A percentile compares a stretch with the other conserved stretches of the same genome.
Evolutionary conservation across 2,888 invertebrate species (phyloP).

Genomic region (Calliopum simillimum): DNA sequence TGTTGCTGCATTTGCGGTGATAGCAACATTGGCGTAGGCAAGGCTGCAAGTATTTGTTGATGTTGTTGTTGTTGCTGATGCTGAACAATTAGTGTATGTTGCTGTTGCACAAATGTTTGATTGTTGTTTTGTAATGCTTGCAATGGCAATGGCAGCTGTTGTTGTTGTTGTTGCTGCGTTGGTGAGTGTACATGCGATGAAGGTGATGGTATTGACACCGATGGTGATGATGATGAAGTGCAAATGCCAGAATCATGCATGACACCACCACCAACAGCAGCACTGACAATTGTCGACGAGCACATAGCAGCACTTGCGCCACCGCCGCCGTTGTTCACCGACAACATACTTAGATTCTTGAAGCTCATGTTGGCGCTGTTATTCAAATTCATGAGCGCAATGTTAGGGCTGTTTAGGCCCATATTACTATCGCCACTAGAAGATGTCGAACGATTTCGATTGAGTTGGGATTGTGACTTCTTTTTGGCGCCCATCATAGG

Average conservation of each 20-base stretch:
- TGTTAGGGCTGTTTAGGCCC: slow-evolving; percentile 62
- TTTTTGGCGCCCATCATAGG: slow-evolving; percentile 16
- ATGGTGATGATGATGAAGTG: slow-evolving; percentile 65
- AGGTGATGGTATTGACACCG: slow-evolving; percentile 65
- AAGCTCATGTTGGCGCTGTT: background rate
- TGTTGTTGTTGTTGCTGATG: slow-evolving; percentile 44
- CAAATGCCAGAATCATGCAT: slow-evolving; percentile 66
- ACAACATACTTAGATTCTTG: slow-evolving; percentile 40
- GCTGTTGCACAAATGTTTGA: slow-evolving; percentile 37
- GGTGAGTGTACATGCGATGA: slow-evolving; percentile 63
- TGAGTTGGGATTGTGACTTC: slow-evolving; percentile 46
- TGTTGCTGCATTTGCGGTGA: slow-evolving; percentile 51
- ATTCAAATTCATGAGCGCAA: slow-evolving; percentile 32
- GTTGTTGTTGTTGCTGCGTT: slow-evolving; percentile 50
- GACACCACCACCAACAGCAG: slow-evolving; percentile 53
- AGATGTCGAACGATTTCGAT: slow-evolving; percentile 65
- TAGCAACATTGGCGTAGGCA: slow-evolving; percentile 55
- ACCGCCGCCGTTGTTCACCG: slow-evolving; percentile 7
- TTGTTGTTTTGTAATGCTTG: slow-evolving; percentile 37
- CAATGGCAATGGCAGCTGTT: slow-evolving; percentile 34
- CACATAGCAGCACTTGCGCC: slow-evolving; percentile 40
- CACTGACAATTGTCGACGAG: slow-evolving; percentile 34
- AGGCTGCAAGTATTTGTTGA: slow-evolving; percentile 52
- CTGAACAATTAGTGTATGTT: slow-evolving; percentile 16
- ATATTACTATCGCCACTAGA: slow-evolving; percentile 67